phyloP scores from a whole-genome alignment of 2,113 vertebrate species.

The Tachycineta bicolor region DNA sequence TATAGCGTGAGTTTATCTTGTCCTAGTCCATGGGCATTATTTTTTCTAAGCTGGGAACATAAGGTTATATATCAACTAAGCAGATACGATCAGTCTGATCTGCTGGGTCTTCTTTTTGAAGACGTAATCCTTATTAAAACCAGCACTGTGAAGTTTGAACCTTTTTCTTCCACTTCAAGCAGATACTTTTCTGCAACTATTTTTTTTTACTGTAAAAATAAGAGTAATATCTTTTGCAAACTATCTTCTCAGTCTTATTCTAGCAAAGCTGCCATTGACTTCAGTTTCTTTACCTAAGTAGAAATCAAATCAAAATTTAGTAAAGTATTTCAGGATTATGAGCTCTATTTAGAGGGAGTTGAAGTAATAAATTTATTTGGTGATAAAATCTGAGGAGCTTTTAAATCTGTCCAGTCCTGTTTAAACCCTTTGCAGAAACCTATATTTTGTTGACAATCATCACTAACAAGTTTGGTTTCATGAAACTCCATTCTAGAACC shows the following conservation, averaged over 20 bases:
- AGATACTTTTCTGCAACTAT: not conserved
- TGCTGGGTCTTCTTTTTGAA: not conserved
- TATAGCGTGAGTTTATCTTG: not conserved
- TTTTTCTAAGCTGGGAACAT: not conserved
- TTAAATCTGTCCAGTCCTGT: not conserved
- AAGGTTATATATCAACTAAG: not conserved
- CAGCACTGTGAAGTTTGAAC: not conserved
- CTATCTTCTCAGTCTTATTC: not conserved
- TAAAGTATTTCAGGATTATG: not conserved
- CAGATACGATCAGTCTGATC: not conserved
- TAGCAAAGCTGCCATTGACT: not conserved
- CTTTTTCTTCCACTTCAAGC: not conserved
- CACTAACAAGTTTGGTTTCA: not conserved
- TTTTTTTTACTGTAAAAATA: conserved; percentile 20
- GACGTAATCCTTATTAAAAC: not conserved
- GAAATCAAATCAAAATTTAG: not conserved
- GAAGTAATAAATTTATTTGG: not conserved
- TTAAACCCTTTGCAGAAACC: conserved; percentile 9
- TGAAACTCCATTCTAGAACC: not conserved
- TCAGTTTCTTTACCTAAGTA: not conserved
- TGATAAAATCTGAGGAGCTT: not conserved
- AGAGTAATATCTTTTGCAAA: not conserved
- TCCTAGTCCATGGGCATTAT: not conserved
- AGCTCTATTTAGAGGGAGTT: not conserved
- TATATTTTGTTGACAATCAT: not conserved